phyloP scores from a whole-genome alignment of 2,888 invertebrate species.

The Drosophila suboccidentalis region DNA sequence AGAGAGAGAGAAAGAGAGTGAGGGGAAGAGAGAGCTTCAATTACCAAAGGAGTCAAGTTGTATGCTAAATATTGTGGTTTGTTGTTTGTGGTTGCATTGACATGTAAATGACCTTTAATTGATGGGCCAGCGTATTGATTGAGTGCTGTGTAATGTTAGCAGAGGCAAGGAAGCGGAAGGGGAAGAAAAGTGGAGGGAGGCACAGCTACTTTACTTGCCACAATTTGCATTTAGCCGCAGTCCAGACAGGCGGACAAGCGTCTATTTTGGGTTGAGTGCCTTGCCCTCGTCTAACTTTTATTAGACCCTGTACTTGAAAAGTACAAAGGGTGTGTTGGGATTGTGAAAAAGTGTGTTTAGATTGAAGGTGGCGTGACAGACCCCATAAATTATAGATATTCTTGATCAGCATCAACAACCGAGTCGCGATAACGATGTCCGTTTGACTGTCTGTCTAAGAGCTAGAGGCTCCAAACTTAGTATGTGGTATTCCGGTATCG shows the following conservation, averaged over 20 bases:
- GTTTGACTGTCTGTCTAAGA: too few relatives aligned
- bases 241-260: conserved; percentile 5
- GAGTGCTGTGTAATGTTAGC: conserved; percentile 43
- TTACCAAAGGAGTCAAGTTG: conserved; percentile 43
- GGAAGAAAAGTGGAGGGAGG: too few relatives aligned
- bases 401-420: too few relatives aligned
- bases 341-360: neutral
- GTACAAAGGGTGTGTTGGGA: neutral
- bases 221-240: conserved; percentile 67
- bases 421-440: too few relatives aligned
- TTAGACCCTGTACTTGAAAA: neutral
- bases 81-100: conserved; percentile 62
- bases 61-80: conserved; percentile 46
- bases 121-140: conserved; percentile 72
- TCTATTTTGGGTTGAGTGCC: neutral
- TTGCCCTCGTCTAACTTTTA: conserved; percentile 46
- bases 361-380: too few relatives aligned
- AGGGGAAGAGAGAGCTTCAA: conserved; percentile 46
- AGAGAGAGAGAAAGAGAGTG: neutral
- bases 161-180: neutral
- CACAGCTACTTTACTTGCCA: conserved; percentile 18
- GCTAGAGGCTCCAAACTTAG: too few relatives aligned
- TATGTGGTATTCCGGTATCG: too few relatives aligned
- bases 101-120: conserved; percentile 81
- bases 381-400: neutral